These are phyloP conservation scores for Babyrousa celebensis DNA, from an alignment of 2,797 vertebrate species.

Conservation along the genomic window DNA sequence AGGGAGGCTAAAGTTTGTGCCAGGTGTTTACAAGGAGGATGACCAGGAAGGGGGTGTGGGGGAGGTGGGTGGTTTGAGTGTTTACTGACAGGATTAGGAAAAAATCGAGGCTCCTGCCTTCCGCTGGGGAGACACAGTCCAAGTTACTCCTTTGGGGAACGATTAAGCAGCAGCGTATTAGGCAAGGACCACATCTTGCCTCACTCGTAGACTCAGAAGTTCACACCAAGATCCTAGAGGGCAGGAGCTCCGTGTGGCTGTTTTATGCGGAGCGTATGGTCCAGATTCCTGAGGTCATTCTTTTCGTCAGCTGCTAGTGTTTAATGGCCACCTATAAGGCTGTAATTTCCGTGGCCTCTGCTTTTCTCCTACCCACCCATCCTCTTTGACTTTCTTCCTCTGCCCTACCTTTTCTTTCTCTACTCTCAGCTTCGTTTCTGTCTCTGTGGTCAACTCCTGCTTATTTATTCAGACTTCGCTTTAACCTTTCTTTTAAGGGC, in stretches of 20 bases:
- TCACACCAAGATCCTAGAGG: conserved; percentile 46
- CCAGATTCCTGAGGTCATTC: conserved; percentile 21
- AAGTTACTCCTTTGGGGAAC: conserved; percentile 58
- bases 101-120: conserved; percentile 45
- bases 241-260: conserved; percentile 39
- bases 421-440: conserved; percentile 3
- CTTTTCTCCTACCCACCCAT: conserved; percentile 21
- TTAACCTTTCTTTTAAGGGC: conserved; percentile 18
- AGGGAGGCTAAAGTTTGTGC: conserved; percentile 62
- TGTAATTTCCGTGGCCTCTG: not conserved
- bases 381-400: conserved; percentile 2
- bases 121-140: not conserved
- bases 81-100: conserved; percentile 12
- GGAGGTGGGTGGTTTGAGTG: not conserved
- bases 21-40: conserved; percentile 56
- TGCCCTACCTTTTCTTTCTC: not conserved
- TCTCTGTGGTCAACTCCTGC: conserved; percentile 13
- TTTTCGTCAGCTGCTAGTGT: not conserved
- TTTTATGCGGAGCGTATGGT: not conserved
- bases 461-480: conserved; percentile 33
- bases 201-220: conserved; percentile 46
- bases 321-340: conserved; percentile 50
- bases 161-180: conserved; percentile 7
- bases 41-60: not conserved
- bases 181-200: conserved; percentile 45